Evolutionary conservation across 2,113 vertebrate species (phyloP), one percentile per base, ranked within the genome.

Genomic region (Pimephales promelas): DNA sequence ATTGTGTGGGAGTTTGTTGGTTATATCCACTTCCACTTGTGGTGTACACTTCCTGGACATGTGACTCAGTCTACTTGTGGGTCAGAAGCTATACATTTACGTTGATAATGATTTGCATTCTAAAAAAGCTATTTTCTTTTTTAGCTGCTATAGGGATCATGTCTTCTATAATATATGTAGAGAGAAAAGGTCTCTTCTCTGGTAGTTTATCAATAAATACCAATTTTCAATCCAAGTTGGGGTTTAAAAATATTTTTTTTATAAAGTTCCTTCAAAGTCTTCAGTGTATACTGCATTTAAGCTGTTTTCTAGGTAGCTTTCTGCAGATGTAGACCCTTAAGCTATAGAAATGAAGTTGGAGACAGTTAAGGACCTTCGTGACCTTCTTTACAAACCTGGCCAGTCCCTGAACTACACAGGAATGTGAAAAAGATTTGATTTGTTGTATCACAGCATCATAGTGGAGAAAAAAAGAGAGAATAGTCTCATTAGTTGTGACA

Each of bases 21-120:
- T 54, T 54, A 8, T 54, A 54, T 2, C 18, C 0, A 54, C 4
- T 47, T 4, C 1, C 3, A 14, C 4, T 47, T 47, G 13, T 47
- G 28, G 62, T 54, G 80, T 83, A 20, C 28, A 36, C 45, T 56
- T 83, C 8, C 26, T 47, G 36, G 26, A 68, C 8, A 76, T 36
- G 20, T 76, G 7, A 16, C 64, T 82, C 54, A 64, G 36, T 83
- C 73, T n/a, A n/a, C n/a, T n/a, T n/a, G n/a, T n/a, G n/a, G n/a
- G n/a, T n/a, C n/a, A n/a, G 61, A 62, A 64, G 57, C 80, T 86
- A 80, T 79, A 74, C 57, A 75, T 86, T 80, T 75, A 57, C 47
- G 9, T 40, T 40, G 40, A 40, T 40, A 31, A 24, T 28, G 61
- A 18, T 28, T 64, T 64, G 28, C 26, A 64, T 64, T 26, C 16